Evolutionary conservation across 2,888 invertebrate species (phyloP).

Genomic region (Apoderus coryli): DNA sequence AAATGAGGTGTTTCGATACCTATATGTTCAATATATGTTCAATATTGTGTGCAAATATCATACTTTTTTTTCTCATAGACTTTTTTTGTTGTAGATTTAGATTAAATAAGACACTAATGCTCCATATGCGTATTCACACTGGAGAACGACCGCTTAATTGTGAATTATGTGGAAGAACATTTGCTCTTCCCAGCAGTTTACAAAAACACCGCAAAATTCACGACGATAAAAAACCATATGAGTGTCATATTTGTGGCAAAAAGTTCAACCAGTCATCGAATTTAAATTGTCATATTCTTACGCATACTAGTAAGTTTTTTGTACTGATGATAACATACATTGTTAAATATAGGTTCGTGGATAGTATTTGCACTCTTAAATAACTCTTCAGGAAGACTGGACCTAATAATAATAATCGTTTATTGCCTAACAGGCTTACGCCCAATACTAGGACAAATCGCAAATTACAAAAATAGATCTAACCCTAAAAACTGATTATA

Average conservation of each 20-base stretch:
- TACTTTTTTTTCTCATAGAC: background rate
- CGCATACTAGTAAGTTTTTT: constrained; percentile 30
- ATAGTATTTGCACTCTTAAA: too few relatives aligned
- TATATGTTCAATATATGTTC: constrained; percentile 4
- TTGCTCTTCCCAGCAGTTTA: constrained; percentile 29
- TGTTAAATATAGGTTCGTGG: too few relatives aligned
- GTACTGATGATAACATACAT: too few relatives aligned
- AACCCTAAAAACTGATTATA: too few relatives aligned
- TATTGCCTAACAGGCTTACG: too few relatives aligned
- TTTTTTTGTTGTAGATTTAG: constrained; percentile 23
- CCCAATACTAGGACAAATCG: too few relatives aligned
- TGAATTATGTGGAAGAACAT: constrained; percentile 28
- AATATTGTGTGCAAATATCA: background rate
- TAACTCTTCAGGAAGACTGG: too few relatives aligned
- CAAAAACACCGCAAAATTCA: constrained; percentile 29
- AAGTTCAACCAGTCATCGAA: constrained; percentile 29
- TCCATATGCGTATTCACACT: constrained; percentile 30
- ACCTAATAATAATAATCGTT: too few relatives aligned
- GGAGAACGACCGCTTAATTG: constrained; percentile 30
- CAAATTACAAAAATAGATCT: too few relatives aligned
- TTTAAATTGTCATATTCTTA: constrained; percentile 26
- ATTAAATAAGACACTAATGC: constrained; percentile 26
- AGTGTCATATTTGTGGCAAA: constrained; percentile 28
- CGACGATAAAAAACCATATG: constrained; percentile 24
- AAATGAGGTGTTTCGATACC: constrained; percentile 1